Percentiles rank a stretch among this genome's conserved stretches.
These are phyloP conservation scores for Aromia moschata DNA, from an alignment of 2,888 invertebrate genomes.

Conservation along the genomic window DNA sequence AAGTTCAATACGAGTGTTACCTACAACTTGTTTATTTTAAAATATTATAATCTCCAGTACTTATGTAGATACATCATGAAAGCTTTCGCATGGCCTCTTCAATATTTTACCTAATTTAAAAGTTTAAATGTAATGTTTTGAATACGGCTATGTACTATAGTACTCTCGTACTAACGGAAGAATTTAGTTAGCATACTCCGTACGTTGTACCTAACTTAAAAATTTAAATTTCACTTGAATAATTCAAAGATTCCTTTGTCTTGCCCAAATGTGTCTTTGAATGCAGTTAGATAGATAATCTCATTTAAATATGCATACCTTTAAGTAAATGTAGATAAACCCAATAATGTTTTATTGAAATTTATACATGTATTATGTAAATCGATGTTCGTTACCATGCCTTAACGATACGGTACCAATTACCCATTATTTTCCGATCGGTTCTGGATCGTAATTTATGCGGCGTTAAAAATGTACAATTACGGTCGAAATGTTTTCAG, in stretches of 20 bases:
- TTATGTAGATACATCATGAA: no score
- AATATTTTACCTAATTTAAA: no score
- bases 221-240: conserved; percentile 7
- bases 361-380: conserved; percentile 11
- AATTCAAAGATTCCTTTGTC: conserved; percentile 1
- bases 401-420: conserved; percentile 3
- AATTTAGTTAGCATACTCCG: not conserved
- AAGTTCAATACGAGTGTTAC: no score
- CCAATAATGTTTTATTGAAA: conserved; percentile 14
- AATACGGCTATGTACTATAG: no score
- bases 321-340: conserved; percentile 8
- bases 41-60: no score
- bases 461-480: conserved; percentile 9
- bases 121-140: no score
- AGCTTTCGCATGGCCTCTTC: no score
- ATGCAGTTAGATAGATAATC: conserved; percentile 1
- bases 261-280: not conserved
- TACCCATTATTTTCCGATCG: conserved; percentile 4
- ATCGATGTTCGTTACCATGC: not conserved
- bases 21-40: no score
- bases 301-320: conserved; percentile 2
- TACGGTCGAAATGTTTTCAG: no score
- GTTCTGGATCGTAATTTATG: not conserved
- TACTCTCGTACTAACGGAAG: no score
- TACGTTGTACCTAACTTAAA: not conserved